Conservation (phyloP, 1,140 invertebrate genomes). For the Neodiprion pinetum region DNA sequence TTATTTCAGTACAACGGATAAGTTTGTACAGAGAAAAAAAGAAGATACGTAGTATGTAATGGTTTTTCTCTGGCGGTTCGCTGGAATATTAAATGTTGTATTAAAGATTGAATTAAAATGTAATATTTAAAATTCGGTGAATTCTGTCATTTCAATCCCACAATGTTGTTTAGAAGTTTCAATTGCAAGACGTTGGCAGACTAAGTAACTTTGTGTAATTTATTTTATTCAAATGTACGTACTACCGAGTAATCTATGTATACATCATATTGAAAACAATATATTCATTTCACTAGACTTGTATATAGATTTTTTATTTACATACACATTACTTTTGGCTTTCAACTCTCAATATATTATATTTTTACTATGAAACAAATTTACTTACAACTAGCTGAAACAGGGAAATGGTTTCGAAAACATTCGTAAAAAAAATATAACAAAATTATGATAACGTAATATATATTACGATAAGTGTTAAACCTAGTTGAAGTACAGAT, state of each 20-base stretch:
- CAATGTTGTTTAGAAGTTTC: too few relatives aligned
- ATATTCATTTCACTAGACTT: background rate
- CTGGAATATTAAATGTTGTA: background rate
- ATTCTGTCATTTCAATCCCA: too few relatives aligned
- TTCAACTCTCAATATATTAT: background rate
- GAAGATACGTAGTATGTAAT: conserved; percentile 65
- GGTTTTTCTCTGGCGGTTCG: background rate
- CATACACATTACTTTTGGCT: background rate
- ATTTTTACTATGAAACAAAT: background rate
- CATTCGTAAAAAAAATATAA: background rate
- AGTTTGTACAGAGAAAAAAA: conserved; percentile 70
- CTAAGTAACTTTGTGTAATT: background rate
- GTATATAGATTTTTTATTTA: background rate
- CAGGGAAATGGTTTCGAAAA: background rate
- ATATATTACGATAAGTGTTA: background rate
- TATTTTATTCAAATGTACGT: background rate
- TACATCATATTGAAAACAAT: background rate
- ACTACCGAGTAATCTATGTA: background rate
- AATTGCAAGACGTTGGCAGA: background rate
- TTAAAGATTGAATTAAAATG: background rate
- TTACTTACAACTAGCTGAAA: background rate
- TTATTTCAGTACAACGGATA: conserved; percentile 67
- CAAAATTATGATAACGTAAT: background rate
- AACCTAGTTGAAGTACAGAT: background rate
- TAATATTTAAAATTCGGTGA: background rate